Conservation (phyloP, 2,113 vertebrate species). For the Xiphophorus maculatus region DNA sequence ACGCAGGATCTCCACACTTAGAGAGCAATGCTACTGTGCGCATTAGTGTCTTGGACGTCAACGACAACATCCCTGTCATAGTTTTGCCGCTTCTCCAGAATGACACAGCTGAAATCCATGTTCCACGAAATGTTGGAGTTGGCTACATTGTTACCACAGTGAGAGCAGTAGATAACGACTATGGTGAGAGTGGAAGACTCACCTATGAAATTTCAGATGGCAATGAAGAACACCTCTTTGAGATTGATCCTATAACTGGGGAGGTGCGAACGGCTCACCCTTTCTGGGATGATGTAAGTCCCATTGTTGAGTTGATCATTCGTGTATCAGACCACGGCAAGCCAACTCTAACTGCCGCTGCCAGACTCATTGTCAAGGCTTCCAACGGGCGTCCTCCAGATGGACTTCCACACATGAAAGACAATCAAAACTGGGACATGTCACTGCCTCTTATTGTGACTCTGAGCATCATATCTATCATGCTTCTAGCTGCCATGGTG, state of each 20-base stretch:
- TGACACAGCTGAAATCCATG: conserved; percentile 96
- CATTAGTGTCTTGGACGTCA: conserved; percentile 94
- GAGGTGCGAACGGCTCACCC: conserved; percentile 95
- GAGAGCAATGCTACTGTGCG: conserved; percentile 95
- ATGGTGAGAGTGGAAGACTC: conserved; percentile 95
- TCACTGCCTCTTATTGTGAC: conserved; percentile 97
- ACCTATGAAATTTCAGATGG: conserved; percentile 97
- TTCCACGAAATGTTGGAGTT: conserved; percentile 93
- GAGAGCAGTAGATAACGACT: conserved; percentile 93
- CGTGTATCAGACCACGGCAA: conserved; percentile 97
- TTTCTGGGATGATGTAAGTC: conserved; percentile 93
- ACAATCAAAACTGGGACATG: conserved; percentile 96
- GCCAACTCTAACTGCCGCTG: conserved; percentile 91
- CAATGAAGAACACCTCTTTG: conserved; percentile 96
- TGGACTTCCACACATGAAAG: conserved; percentile 88
- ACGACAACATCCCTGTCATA: conserved; percentile 96
- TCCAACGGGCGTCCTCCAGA: conserved; percentile 90
- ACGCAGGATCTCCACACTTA: conserved; percentile 93
- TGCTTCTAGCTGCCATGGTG: conserved; percentile 97
- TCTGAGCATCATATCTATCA: conserved; percentile 94
- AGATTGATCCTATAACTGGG: conserved; percentile 92
- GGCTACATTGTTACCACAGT: conserved; percentile 95
- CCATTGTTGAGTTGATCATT: conserved; percentile 93
- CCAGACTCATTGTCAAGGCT: conserved; percentile 92
- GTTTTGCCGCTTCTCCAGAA: conserved; percentile 92